Percentiles rank a stretch among this genome's conserved stretches.
These are phyloP conservation scores for Eucidaris tribuloides DNA, from an alignment of 35 echinoderm and acorn worm genomes.

Conservation along the genomic window DNA sequence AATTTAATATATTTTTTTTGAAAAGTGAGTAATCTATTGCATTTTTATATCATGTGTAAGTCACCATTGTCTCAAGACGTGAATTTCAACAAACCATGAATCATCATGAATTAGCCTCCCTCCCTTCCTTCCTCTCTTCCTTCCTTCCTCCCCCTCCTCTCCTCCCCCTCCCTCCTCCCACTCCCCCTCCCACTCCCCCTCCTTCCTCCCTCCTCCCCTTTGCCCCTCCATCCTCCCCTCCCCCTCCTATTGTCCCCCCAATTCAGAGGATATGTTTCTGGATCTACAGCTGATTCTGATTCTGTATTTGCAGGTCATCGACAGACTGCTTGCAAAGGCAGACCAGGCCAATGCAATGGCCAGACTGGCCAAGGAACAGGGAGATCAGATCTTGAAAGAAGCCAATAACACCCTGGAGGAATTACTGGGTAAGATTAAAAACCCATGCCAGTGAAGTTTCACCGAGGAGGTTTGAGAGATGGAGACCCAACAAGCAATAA, in stretches of 20 bases:
- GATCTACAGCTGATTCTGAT: neutral
- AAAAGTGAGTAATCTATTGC: too few species aligned
- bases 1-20: too few species aligned
- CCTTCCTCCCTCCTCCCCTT: too few species aligned
- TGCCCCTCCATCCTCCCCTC: neutral
- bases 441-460: too few species aligned
- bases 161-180: neutral
- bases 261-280: neutral
- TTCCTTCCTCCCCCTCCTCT: neutral
- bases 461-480: neutral
- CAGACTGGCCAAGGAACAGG: conserved; percentile 57
- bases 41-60: too few species aligned
- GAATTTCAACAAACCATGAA: too few species aligned
- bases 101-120: too few species aligned
- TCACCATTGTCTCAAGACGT: too few species aligned
- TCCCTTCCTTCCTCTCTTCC: neutral
- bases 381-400: conserved; percentile 71
- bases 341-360: conserved; percentile 67
- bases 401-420: conserved; percentile 62
- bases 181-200: neutral
- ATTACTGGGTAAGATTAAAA: conserved; percentile 54
- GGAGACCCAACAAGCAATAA: neutral
- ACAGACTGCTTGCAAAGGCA: conserved; percentile 59
- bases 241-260: neutral
- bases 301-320: conserved; percentile 52